Evolutionary conservation across 1,140 invertebrate species (phyloP), one percentile per base, ranked within the genome.

Genomic region (Lasioglossum baleicum): DNA sequence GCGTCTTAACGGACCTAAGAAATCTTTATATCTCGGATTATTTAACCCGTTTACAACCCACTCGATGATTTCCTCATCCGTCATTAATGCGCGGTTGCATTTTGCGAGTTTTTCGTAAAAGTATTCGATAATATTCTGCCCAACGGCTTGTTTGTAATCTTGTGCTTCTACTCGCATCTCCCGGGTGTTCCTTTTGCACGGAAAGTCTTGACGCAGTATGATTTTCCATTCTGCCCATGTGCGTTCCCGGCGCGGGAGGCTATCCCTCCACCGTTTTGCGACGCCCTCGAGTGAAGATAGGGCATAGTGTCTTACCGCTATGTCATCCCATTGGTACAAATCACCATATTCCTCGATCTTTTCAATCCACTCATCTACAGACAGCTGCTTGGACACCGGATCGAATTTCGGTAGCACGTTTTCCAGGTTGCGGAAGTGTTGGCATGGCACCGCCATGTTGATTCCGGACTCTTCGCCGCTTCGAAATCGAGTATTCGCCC

Each of bases 341-440:
- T 65, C 64, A 40, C 64, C 40, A 20, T 65, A 65, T n/a, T 65
- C 64, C 20, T 65, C 64, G 2, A 65, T 44, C 7, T 65, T 65
- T 7, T 65, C 64, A 40, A 65, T 65, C 64, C 64, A 65, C 4
- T 35, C 26, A 6, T 63, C 31, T 6, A 63, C 13, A 3, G 26
- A 15, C 6, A 63, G 2, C 15, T 63, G 26, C 3, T 35, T 63
- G 44, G 44, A 48, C 26, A 26, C 26, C 26, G 26, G 26, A 26
- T 26, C 26, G 26, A 26, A 26, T 26, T 26, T 26, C 26, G 44
- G 44, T 11, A 48, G 11, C 44, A 48, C 44, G 44, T 11, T 48
- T 11, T 7, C 11, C 44, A 48, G 0, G 11, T 48, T 11, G 44
- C 44, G 44, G 44, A 48, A 48, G 11, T 48, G 44, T 48, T 11